These are phyloP conservation scores for Diacarnus erythraeanus DNA, from an alignment of 37 sponge, comb jelly and placozoan species.

Conservation along the genomic window DNA sequence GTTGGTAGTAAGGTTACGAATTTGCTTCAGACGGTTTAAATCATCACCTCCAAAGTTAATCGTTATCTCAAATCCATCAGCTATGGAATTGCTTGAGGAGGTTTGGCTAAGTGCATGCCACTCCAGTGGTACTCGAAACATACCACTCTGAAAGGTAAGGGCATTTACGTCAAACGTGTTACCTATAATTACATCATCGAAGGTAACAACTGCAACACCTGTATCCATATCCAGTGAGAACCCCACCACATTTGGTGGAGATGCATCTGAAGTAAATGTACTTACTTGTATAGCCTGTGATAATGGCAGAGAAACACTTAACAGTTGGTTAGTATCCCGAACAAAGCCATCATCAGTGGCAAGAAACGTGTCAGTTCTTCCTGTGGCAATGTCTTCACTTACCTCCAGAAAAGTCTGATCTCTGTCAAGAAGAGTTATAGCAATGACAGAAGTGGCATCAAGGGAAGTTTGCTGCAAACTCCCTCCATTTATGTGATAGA, in stretches of 20 bases:
- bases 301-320: slow-evolving; percentile 22
- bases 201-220: slow-evolving; percentile 54
- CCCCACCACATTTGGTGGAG: slow-evolving; percentile 26
- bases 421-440: slow-evolving; percentile 36
- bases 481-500: slow-evolving; percentile 51
- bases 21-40: slow-evolving; percentile 81
- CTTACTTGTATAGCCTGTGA: slow-evolving; percentile 43
- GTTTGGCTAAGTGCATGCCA: slow-evolving; percentile 45
- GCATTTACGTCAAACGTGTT: slow-evolving; percentile 66
- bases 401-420: slow-evolving; percentile 70
- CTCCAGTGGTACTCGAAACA: slow-evolving; percentile 28
- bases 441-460: slow-evolving; percentile 47
- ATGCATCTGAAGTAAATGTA: slow-evolving; percentile 43
- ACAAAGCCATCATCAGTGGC: slow-evolving; percentile 46
- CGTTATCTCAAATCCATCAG: slow-evolving; percentile 47
- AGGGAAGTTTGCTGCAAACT: slow-evolving; percentile 22
- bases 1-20: slow-evolving; percentile 56
- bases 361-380: slow-evolving; percentile 38
- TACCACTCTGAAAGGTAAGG: slow-evolving; percentile 62
- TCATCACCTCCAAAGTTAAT: slow-evolving; percentile 64
- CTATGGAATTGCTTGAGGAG: slow-evolving; percentile 32
- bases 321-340: slow-evolving; percentile 58
- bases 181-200: slow-evolving; percentile 64
- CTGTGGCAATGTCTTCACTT: slow-evolving; percentile 47
- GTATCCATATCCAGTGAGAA: slow-evolving; percentile 79